Conservation (phyloP, 1,140 invertebrate species). For the Sesamia nonagrioides region DNA sequence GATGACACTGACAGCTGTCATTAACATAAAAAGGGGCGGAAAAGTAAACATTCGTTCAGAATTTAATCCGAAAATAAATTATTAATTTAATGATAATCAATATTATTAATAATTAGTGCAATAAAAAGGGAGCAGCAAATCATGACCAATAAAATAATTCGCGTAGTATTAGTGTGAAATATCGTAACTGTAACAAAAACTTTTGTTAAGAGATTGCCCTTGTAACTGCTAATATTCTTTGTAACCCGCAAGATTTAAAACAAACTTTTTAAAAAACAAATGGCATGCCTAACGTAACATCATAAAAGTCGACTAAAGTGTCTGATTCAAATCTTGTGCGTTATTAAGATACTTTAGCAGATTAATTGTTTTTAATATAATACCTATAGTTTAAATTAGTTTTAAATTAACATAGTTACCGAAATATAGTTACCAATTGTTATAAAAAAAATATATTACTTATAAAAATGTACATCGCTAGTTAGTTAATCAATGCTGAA, state of each 20-base stretch:
- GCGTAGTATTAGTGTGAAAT: slow-evolving; percentile 26
- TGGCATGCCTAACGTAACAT: slow-evolving; percentile 13
- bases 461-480: slow-evolving; percentile 4
- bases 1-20: background rate
- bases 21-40: background rate
- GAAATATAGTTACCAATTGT: slow-evolving; percentile 58
- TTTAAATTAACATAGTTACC: slow-evolving; percentile 48
- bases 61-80: too few relatives aligned
- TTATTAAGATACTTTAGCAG: slow-evolving; percentile 10
- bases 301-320: slow-evolving; percentile 8
- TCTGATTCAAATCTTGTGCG: background rate
- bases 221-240: slow-evolving; percentile 38
- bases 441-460: slow-evolving; percentile 29
- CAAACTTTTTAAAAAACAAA: background rate
- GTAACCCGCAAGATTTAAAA: slow-evolving; percentile 15
- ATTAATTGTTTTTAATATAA: slow-evolving; percentile 49
- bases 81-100: too few relatives aligned
- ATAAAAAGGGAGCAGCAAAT: background rate
- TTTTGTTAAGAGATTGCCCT: slow-evolving; percentile 29
- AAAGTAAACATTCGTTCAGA: background rate
- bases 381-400: slow-evolving; percentile 44
- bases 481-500: slow-evolving; percentile 28
- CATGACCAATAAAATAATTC: background rate
- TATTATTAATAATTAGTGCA: too few relatives aligned
- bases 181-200: slow-evolving; percentile 2